These are phyloP conservation scores for Tadarida brasiliensis DNA, from an alignment of 2,797 vertebrate species.

Conservation along the genomic window DNA sequence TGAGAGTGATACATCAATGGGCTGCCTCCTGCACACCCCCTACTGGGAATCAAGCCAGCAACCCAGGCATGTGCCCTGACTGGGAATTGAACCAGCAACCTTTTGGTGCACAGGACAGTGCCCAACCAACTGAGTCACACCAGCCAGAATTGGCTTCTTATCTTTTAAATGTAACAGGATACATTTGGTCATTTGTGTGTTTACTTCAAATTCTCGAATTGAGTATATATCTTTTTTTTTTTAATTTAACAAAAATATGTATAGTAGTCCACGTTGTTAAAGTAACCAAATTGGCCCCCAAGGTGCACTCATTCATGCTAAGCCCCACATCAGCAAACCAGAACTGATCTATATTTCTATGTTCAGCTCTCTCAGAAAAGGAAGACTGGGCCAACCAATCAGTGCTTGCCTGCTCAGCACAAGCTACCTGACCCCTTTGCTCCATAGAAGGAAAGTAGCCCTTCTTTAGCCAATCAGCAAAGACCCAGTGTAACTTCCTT, in stretches of 20 bases:
- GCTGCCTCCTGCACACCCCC: no score
- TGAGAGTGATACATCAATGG: no score
- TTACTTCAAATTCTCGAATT: constrained; percentile 7
- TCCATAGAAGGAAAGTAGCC: neutral
- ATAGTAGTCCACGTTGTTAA: neutral
- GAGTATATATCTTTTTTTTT: neutral
- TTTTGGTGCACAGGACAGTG: no score
- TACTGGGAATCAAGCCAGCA: no score
- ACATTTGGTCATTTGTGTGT: neutral
- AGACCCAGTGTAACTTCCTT: neutral
- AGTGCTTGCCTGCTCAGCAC: no score
- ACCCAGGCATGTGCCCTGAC: no score
- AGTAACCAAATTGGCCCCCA: neutral
- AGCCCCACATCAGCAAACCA: neutral
- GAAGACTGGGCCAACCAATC: neutral
- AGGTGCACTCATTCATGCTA: neutral
- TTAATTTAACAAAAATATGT: neutral
- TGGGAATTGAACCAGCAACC: no score
- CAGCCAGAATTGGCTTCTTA: neutral
- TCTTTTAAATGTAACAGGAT: neutral
- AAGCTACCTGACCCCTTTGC: no score
- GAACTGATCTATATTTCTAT: neutral
- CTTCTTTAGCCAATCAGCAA: neutral
- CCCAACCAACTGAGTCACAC: no score
- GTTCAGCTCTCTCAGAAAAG: neutral